These are phyloP conservation scores for Oncopodura yosiiana DNA, from an alignment of 1,140 invertebrate genomes.

Conservation along the genomic window DNA sequence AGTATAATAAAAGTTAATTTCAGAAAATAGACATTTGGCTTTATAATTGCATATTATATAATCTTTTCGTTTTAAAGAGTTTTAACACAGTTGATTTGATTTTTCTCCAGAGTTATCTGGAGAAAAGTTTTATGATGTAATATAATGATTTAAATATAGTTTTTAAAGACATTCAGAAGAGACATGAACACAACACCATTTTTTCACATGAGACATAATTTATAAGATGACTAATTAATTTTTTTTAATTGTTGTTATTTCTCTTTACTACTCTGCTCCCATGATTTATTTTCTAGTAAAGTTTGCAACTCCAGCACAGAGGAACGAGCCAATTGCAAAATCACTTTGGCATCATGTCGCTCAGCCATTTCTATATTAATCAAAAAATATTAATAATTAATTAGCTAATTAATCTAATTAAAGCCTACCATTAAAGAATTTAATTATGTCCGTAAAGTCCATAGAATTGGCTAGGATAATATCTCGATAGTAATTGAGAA, in stretches of 20 bases:
- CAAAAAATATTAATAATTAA: neutral
- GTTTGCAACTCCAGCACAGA: constrained; percentile 78
- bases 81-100: no score
- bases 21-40: no score
- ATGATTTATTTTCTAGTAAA: constrained; percentile 81
- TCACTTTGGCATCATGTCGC: constrained; percentile 69
- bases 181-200: neutral
- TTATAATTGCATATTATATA: no score
- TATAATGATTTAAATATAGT: no score
- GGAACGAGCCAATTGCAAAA: constrained; percentile 70
- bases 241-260: neutral
- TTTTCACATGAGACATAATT: neutral
- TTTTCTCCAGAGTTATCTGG: no score
- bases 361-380: constrained; percentile 78
- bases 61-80: no score
- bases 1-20: no score
- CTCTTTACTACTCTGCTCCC: constrained; percentile 28
- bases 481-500: constrained; percentile 84
- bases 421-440: constrained; percentile 84
- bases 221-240: neutral
- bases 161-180: neutral
- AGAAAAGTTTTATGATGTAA: no score
- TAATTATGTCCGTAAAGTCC: constrained; percentile 96
- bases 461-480: constrained; percentile 89
- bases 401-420: neutral